Evolutionary conservation across 1,140 invertebrate genomes (phyloP).

Genomic region (Harpegnathos saltator): DNA sequence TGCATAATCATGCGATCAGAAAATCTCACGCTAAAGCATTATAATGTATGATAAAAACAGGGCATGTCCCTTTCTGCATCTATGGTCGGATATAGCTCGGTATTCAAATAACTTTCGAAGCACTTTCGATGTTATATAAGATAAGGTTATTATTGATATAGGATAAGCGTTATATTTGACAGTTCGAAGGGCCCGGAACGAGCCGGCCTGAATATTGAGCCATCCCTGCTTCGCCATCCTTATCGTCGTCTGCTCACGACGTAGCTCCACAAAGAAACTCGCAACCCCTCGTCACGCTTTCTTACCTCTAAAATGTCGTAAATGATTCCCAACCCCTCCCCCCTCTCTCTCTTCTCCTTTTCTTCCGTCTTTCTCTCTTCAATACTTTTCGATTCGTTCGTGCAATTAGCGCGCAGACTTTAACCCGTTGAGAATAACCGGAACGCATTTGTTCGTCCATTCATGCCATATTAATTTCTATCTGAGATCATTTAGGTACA

Average conservation of each 20-base stretch:
- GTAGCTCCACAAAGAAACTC: conserved; percentile 37
- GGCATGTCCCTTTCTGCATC: neutral
- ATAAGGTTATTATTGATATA: conserved; percentile 41
- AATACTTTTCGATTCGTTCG: neutral
- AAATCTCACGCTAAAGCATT: neutral
- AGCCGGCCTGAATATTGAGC: conserved; percentile 39
- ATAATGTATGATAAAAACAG: neutral
- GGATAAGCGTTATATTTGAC: conserved; percentile 25
- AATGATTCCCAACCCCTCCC: neutral
- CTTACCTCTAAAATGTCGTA: conserved; percentile 20
- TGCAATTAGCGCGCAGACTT: neutral
- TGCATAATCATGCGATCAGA: neutral
- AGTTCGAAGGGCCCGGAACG: conserved; percentile 14
- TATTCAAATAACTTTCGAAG: conserved; percentile 34
- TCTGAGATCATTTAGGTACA: neutral
- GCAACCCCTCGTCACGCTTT: conserved; percentile 34
- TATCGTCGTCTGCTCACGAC: conserved; percentile 15
- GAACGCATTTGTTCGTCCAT: neutral
- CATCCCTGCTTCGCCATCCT: conserved; percentile 19
- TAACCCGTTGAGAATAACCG: neutral
- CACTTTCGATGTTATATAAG: conserved; percentile 4
- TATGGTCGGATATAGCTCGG: neutral
- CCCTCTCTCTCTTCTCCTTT: too few species aligned
- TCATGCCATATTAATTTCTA: neutral
- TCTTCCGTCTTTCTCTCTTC: neutral